Percentiles rank a stretch among this genome's conserved stretches.
These are phyloP conservation scores for Chalcosyrphus nemorum DNA, from an alignment of 2,888 invertebrate species.

Conservation along the genomic window DNA sequence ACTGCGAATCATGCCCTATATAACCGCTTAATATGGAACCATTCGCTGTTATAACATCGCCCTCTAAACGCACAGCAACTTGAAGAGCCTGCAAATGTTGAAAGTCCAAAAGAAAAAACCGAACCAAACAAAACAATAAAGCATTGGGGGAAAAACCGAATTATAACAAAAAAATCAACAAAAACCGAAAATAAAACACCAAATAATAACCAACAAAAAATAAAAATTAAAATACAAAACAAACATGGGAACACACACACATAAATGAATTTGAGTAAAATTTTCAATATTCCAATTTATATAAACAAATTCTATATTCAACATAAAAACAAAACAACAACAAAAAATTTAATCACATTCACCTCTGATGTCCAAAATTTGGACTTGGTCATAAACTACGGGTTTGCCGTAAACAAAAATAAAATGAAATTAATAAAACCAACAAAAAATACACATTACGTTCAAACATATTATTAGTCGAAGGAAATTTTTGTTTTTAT, in stretches of 20 bases:
- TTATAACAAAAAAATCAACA: constrained; percentile 36
- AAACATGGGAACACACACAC: constrained; percentile 66
- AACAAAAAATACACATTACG: constrained; percentile 61
- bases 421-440: constrained; percentile 74
- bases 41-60: constrained; percentile 97
- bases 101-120: constrained; percentile 62
- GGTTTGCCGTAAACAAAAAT: constrained; percentile 75
- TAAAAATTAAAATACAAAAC: constrained; percentile 16
- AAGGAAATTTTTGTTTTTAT: constrained; percentile 68
- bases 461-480: constrained; percentile 74
- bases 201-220: constrained; percentile 23
- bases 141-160: constrained; percentile 57
- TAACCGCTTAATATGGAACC: constrained; percentile 92
- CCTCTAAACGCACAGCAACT: constrained; percentile 96
- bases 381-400: constrained; percentile 82
- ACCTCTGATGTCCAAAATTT: constrained; percentile 82
- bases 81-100: constrained; percentile 89
- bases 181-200: constrained; percentile 17
- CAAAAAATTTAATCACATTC: constrained; percentile 78
- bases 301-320: constrained; percentile 53
- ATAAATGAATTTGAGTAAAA: constrained; percentile 53
- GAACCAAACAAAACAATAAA: constrained; percentile 66
- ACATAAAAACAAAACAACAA: constrained; percentile 18
- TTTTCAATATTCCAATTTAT: constrained; percentile 57
- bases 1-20: constrained; percentile 81